Conservation (phyloP, 2,797 vertebrate genomes). For the Threskiornis aethiopicus region DNA sequence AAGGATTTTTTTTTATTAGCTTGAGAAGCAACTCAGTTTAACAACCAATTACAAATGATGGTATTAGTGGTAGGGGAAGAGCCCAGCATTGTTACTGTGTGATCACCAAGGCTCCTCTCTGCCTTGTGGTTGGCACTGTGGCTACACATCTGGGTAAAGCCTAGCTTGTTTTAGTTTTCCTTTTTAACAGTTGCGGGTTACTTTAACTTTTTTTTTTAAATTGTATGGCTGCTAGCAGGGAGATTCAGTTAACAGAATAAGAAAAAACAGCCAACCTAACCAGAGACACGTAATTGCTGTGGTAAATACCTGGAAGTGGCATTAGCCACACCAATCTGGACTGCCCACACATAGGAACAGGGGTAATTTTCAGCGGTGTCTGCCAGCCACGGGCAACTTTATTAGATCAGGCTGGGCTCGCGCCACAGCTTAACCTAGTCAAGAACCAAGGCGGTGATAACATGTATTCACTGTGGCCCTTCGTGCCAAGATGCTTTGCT, state of each 20-base stretch:
- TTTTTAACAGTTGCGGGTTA: neutral
- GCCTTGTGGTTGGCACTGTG: neutral
- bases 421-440: neutral
- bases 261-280: neutral
- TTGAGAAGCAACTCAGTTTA: conserved; percentile 2
- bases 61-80: neutral
- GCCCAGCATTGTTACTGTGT: neutral
- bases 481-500: neutral
- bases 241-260: neutral
- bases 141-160: neutral
- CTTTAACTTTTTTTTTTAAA: neutral
- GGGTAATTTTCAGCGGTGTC: neutral
- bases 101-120: neutral
- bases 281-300: neutral
- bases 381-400: neutral
- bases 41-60: neutral
- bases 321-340: neutral
- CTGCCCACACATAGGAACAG: neutral
- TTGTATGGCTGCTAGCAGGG: neutral
- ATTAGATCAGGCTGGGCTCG: neutral
- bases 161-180: neutral
- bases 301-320: neutral
- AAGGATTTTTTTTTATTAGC: neutral
- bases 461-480: neutral
- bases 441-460: neutral